phyloP scores from a whole-genome alignment of 2,113 vertebrate species.

The Tragelaphus scriptus region DNA sequence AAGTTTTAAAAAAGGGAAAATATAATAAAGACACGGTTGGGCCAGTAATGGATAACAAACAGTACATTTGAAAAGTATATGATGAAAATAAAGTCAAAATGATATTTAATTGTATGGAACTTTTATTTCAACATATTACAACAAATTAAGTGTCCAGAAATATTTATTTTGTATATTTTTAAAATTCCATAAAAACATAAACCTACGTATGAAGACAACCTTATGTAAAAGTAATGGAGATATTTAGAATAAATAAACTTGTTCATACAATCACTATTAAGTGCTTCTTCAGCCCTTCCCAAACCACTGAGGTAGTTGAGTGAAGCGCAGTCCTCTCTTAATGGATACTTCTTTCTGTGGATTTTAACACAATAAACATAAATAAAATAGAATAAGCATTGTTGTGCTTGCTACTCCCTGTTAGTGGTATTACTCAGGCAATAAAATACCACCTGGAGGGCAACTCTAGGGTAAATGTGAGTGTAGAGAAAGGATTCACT shows the following conservation, averaged over 20 bases:
- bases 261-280: background rate
- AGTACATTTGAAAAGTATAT: constrained; percentile 30
- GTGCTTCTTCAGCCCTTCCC: background rate
- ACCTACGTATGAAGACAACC: background rate
- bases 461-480: background rate
- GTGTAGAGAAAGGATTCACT: background rate
- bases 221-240: constrained; percentile 14
- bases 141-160: constrained; percentile 22
- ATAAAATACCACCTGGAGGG: background rate
- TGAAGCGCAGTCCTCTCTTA: background rate
- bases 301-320: constrained; percentile 30
- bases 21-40: constrained; percentile 15
- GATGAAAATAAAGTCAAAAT: constrained; percentile 9
- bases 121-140: constrained; percentile 34
- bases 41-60: background rate
- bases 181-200: background rate
- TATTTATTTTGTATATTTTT: background rate
- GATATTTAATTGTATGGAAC: background rate
- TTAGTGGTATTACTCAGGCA: constrained; percentile 9
- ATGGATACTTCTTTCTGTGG: constrained; percentile 30
- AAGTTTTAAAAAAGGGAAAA: background rate
- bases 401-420: background rate
- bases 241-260: constrained; percentile 6
- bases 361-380: constrained; percentile 40
- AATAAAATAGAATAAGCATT: background rate